Evolutionary conservation across 2,888 invertebrate species (phyloP), one percentile per base, ranked within the genome.

Genomic region (Drosophila crucigera): DNA sequence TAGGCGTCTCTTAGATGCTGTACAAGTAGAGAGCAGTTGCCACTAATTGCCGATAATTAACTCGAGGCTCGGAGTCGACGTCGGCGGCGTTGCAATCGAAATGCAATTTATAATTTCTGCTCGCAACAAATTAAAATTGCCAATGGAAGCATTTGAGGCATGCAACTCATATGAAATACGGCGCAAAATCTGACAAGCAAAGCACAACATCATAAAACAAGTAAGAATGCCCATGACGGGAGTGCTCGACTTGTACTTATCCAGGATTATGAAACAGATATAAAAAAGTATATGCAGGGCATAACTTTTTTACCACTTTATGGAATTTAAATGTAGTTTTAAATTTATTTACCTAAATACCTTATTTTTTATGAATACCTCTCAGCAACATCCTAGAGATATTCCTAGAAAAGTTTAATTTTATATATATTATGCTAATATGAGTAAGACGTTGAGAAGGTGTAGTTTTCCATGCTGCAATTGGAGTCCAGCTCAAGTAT

Each of bases 121-220:
- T 88, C 63, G 89, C 89, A 76, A 86, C 89, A 89, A 84, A 84
- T 84, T 89, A 84, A 84, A 84, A 84, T 84, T 86, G 84, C 89
- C 87, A 86, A 69, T 71, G 76, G 58, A 60, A 55, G 74, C 82
- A 89, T 84, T 79, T 66, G 76, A 54, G 89, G 84, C 87, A 89
- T 84, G 89, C 87, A 66, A 64, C 71, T 62, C 52, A 64, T 71
- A 75, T 81, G 62, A 82, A 74, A 73, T 53, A 53, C 73, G 70
- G 58, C 75, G 71, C 78, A 76, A 85, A 84, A 89, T 85, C 89
- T 89, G 89, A 82, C 89, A 89, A 86, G 61, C 69, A 55, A 67
- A 71, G 71, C 75, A 69, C 75, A 79, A 87, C 80, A 79, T 84
- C 77, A 84, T 89, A 82, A 82, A 74, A 70, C 61, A 71, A 71